phyloP scores from a whole-genome alignment of 2,797 vertebrate genomes.

The Acanthopagrus latus region DNA sequence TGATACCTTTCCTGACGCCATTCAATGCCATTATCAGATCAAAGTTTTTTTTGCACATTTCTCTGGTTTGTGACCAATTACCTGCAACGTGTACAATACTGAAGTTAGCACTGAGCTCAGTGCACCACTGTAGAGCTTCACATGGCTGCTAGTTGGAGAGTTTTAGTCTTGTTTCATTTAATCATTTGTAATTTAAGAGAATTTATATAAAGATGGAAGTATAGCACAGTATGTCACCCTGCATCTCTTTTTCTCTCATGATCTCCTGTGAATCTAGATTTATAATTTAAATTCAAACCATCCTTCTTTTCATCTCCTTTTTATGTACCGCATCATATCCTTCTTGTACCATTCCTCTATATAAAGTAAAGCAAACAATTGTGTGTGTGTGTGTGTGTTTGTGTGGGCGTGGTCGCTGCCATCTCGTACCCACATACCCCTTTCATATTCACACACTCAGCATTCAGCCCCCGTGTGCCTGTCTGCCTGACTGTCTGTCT shows the following conservation, averaged over 20 bases:
- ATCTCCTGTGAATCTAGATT: neutral
- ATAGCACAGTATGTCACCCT: neutral
- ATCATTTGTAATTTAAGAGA: neutral
- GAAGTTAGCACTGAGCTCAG: neutral
- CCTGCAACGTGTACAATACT: neutral
- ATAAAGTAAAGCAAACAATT: conserved; percentile 11
- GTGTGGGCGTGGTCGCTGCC: conserved; percentile 58
- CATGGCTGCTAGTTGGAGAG: neutral
- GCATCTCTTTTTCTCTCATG: neutral
- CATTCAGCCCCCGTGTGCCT: conserved; percentile 57
- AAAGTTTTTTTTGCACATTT: neutral
- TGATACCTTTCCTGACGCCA: neutral
- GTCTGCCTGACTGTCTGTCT: conserved; percentile 61
- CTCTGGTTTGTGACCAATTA: neutral
- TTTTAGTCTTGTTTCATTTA: neutral
- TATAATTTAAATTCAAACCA: neutral
- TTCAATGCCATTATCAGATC: neutral
- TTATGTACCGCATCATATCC: conserved; percentile 1
- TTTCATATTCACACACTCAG: conserved; percentile 75
- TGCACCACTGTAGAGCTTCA: neutral
- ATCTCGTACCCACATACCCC: conserved; percentile 58
- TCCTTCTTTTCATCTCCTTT: neutral
- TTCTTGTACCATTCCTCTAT: conserved; percentile 7
- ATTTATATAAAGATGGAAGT: conserved; percentile 4
- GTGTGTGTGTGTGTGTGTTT: conserved; percentile 14